Base-by-base conservation (phyloP, 2,888 invertebrate species). In the Hedychridium roseum region DNA sequence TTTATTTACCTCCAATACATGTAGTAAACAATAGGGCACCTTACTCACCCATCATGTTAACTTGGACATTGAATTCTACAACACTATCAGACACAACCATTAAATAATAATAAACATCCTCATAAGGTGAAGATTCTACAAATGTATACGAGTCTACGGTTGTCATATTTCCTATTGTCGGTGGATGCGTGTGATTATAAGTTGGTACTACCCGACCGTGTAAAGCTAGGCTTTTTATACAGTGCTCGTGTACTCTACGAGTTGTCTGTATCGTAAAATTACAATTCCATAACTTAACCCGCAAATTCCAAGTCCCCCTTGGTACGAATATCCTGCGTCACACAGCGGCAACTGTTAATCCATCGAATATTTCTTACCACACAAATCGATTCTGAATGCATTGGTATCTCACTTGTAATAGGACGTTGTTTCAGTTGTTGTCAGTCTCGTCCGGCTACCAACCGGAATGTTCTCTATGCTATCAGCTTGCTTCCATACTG, bases 81-180 rank as follows among this genome's bases (percentile, higher is more conserved):
- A 77, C 69, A 43, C 76, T 77, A 49, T 74, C 76, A 1, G 82
- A 76, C 14, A 79, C 71, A 20, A 82, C 71, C 52, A 81, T 66
- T 31, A 82, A 58, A 66, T 82, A 82, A 61, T 82, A 81, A 66
- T 81, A 81, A 26, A 76, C 75, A 53, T 82, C 80, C 43, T 80
- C 79, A 51, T 68, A 79, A 1, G 82, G 82, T 27, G 80, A 71
- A 11, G 62, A 59, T 68, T 79, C 79, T 2, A 57, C 62, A 46
- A 81, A 80, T 1, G 68, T 71, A 50, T 79, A 74, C 30, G 65
- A 71, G 56, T 67, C 70, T 16, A 65, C 61, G 14, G 65, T 66
- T 6, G 72, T 70, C 7, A 80, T 56, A 59, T 75, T 76, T 42
- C 60, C 64, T 27, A 60, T 57, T 36, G 63, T 46, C 32, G 47